Evolutionary conservation across 2,113 vertebrate species (phyloP).

Genomic region (Polypterus senegalus): DNA sequence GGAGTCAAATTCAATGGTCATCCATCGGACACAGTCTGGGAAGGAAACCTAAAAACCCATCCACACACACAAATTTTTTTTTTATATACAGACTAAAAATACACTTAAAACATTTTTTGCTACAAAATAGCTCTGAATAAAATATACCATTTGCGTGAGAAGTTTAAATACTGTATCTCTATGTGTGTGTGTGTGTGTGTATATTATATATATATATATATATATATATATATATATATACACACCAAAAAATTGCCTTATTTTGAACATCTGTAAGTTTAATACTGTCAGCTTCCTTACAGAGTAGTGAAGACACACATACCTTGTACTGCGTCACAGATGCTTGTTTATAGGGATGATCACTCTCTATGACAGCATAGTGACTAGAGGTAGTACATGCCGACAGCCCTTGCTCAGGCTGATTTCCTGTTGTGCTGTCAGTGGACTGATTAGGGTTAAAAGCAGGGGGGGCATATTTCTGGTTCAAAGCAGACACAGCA

Average conservation of each 20-base stretch:
- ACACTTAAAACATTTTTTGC: too few relatives aligned
- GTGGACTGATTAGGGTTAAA: constrained; percentile 98
- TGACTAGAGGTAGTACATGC: constrained; percentile 93
- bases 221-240: too few relatives aligned
- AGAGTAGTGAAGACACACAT: neutral
- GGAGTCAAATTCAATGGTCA: constrained; percentile 86
- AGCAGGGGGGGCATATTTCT: constrained; percentile 92
- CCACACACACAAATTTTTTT: constrained; percentile 6
- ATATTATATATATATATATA: too few relatives aligned
- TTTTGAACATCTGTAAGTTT: too few relatives aligned
- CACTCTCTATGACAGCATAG: constrained; percentile 88
- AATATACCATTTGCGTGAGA: too few relatives aligned
- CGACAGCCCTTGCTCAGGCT: constrained; percentile 86
- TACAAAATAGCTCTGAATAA: too few relatives aligned
- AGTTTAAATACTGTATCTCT: too few relatives aligned
- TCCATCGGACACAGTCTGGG: constrained; percentile 93
- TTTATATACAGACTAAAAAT: too few relatives aligned
- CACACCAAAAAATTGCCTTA: too few relatives aligned
- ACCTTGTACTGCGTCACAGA: constrained; percentile 90
- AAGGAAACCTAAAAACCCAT: constrained; percentile 69
- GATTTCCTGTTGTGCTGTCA: constrained; percentile 92
- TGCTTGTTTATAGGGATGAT: constrained; percentile 92
- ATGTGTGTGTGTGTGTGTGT: too few relatives aligned
- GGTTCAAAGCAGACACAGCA: constrained; percentile 86
- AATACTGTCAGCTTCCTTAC: too few relatives aligned